phyloP scores from a whole-genome alignment of 1,140 invertebrate species.

The Dryas iulia region DNA sequence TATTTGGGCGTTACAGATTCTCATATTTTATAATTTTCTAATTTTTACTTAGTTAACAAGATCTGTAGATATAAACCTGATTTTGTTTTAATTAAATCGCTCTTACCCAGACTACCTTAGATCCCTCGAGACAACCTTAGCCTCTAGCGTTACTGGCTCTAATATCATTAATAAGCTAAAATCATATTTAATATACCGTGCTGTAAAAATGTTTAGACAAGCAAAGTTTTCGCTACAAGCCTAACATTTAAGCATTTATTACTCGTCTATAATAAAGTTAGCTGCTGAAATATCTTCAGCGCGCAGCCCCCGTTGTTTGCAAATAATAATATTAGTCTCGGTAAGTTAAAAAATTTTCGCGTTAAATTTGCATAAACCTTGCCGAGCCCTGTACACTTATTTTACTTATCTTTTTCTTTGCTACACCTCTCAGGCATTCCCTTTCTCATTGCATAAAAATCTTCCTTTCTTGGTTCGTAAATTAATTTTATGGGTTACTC shows the following conservation, averaged over 20 bases:
- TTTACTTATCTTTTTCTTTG: constrained; percentile 56
- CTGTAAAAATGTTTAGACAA: constrained; percentile 13
- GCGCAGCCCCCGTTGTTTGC: constrained; percentile 54
- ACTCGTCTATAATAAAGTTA: constrained; percentile 38
- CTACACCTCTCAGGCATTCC: constrained; percentile 46
- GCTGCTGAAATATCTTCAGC: constrained; percentile 37
- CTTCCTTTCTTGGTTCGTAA: constrained; percentile 25
- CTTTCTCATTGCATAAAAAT: constrained; percentile 52
- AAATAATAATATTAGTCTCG: constrained; percentile 68
- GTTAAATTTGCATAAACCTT: constrained; percentile 73
- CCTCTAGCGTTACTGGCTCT: constrained; percentile 20
- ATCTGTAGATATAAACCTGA: neutral
- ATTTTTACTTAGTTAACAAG: neutral
- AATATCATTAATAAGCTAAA: constrained; percentile 7
- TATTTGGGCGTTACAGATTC: neutral
- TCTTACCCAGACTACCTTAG: constrained; percentile 27
- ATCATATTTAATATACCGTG: constrained; percentile 10
- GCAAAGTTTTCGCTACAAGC: constrained; percentile 25
- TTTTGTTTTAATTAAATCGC: constrained; percentile 38
- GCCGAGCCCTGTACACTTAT: constrained; percentile 45
- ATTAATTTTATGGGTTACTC: constrained; percentile 25
- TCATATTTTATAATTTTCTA: neutral
- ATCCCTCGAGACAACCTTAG: constrained; percentile 24
- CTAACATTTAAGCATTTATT: constrained; percentile 29
- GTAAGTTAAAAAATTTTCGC: constrained; percentile 64